Conservation (phyloP, 2,888 invertebrate genomes). For the Acrobasis suavella region DNA sequence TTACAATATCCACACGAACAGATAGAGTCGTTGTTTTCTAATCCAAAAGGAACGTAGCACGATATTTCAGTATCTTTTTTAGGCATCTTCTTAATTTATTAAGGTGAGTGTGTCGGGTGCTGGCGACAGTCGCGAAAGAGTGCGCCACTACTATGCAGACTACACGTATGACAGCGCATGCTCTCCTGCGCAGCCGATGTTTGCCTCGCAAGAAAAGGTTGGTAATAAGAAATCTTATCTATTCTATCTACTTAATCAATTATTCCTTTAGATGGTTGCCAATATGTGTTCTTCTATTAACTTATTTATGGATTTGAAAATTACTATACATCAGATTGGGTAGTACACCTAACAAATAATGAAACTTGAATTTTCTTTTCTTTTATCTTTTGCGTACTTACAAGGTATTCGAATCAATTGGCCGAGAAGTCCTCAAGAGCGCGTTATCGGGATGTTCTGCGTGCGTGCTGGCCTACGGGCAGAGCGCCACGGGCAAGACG, state of each 20-base stretch:
- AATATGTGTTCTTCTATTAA: no score
- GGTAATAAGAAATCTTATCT: slow-evolving; percentile 17
- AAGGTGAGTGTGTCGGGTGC: slow-evolving; percentile 85
- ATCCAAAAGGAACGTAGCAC: no score
- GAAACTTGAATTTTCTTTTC: neutral
- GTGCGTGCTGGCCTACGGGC: slow-evolving; percentile 89
- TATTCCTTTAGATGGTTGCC: neutral
- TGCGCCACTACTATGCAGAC: slow-evolving; percentile 84
- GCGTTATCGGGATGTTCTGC: slow-evolving; percentile 85
- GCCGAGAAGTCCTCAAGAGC: slow-evolving; percentile 84
- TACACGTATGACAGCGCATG: slow-evolving; percentile 84
- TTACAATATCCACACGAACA: no score
- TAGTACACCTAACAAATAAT: no score
- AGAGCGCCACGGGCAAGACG: slow-evolving; percentile 89
- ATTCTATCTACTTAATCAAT: neutral
- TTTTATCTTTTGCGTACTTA: neutral
- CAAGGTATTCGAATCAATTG: slow-evolving; percentile 86
- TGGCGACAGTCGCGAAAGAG: slow-evolving; percentile 85
- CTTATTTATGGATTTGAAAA: no score
- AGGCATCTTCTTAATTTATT: slow-evolving; percentile 6
- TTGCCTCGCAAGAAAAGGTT: slow-evolving; percentile 79
- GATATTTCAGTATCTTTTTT: no score
- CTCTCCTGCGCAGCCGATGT: slow-evolving; percentile 66
- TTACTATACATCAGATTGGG: no score
- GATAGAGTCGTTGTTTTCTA: no score